Percentiles rank a stretch among this genome's conserved stretches.
phyloP scores from a whole-genome alignment of 2,888 invertebrate genomes.

The Stenurella melanura region DNA sequence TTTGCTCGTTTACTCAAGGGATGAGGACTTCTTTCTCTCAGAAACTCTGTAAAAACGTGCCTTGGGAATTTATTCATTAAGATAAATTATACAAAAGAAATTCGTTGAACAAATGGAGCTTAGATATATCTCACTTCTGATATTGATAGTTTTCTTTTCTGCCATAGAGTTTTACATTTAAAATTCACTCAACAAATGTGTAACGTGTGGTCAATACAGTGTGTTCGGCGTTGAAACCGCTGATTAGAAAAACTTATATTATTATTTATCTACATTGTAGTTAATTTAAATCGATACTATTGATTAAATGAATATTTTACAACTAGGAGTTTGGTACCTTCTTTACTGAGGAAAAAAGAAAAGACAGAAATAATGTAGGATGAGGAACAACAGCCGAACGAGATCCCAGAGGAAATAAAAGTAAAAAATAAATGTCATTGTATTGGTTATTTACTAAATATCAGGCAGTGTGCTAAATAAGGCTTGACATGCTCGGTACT shows the following conservation, averaged over 20 bases:
- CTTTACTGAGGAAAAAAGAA: neutral
- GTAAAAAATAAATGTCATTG: constrained; percentile 11
- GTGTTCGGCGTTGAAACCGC: too few species aligned
- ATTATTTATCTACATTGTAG: too few species aligned
- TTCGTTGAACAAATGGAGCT: neutral
- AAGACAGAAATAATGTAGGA: neutral
- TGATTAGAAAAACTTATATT: too few species aligned
- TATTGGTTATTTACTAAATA: constrained; percentile 18
- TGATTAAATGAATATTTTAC: neutral
- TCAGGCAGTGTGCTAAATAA: constrained; percentile 32
- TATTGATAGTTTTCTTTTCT: too few species aligned
- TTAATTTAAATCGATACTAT: neutral
- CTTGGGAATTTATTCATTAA: neutral
- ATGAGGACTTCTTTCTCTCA: neutral
- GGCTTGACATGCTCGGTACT: constrained; percentile 43
- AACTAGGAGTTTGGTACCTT: too few species aligned
- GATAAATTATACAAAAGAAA: neutral
- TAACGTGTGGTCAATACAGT: too few species aligned
- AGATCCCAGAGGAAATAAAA: neutral
- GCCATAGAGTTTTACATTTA: too few species aligned
- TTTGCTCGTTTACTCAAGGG: neutral
- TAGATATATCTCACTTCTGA: neutral
- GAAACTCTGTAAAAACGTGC: neutral
- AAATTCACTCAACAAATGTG: too few species aligned
- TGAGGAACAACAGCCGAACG: constrained; percentile 1